Evolutionary conservation across 1,140 invertebrate genomes (phyloP).

Genomic region (Papilio polyxenes): DNA sequence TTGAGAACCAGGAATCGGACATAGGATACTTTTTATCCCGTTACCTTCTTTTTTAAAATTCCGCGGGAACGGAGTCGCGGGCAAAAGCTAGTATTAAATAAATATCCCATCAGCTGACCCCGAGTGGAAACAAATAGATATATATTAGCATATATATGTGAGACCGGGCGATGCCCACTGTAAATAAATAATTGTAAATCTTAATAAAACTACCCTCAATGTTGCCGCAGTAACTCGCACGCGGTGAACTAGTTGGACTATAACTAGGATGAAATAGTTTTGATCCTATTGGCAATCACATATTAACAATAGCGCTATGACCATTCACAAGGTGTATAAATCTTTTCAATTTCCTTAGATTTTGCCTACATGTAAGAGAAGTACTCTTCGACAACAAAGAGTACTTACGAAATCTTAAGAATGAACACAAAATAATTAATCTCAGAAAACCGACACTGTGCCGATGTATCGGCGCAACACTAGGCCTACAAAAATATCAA

Average conservation of each 20-base stretch:
- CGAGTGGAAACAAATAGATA: slow-evolving; percentile 45
- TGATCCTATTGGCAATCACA: slow-evolving; percentile 45
- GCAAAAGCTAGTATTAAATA: no score
- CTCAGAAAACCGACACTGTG: background rate
- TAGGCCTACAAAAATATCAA: no score
- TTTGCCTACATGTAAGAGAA: no score
- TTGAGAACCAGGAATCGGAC: no score
- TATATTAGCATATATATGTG: slow-evolving; percentile 56
- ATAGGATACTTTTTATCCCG: no score
- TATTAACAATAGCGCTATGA: no score
- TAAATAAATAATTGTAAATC: slow-evolving; percentile 72
- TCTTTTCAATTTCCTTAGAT: no score
- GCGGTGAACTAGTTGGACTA: slow-evolving; percentile 49
- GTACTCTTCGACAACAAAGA: no score
- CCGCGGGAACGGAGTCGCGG: no score
- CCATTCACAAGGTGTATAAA: no score
- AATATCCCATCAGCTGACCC: slow-evolving; percentile 43
- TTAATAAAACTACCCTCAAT: slow-evolving; percentile 68
- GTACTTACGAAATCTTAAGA: background rate
- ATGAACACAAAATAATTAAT: background rate
- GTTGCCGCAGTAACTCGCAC: slow-evolving; percentile 57
- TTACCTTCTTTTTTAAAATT: no score
- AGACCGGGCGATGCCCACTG: slow-evolving; percentile 40
- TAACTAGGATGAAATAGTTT: slow-evolving; percentile 37
- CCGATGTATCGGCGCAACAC: no score